Evolutionary conservation across 2,113 vertebrate genomes (phyloP).

Genomic region (Motacilla tschutschensis): DNA sequence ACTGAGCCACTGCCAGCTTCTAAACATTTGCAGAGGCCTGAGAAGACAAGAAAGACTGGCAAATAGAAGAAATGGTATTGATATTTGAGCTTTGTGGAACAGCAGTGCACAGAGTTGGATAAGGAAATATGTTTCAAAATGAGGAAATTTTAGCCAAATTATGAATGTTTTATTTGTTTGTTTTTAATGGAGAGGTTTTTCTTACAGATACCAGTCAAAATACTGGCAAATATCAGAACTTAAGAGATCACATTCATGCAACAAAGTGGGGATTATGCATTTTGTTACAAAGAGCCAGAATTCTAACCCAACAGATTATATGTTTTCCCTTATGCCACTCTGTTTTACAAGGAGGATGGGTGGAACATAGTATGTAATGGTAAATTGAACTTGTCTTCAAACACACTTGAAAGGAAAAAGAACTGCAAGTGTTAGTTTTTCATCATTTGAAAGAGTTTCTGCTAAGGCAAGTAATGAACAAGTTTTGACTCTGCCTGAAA

Average conservation of each 20-base stretch:
- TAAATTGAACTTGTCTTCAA: background rate
- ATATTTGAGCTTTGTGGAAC: background rate
- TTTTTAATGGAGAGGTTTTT: background rate
- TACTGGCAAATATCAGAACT: background rate
- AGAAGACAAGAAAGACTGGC: background rate
- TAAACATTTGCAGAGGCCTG: background rate
- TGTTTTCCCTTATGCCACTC: background rate
- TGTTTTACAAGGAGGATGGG: background rate
- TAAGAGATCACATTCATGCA: background rate
- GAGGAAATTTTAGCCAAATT: background rate
- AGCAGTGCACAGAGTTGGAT: background rate
- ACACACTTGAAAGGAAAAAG: background rate
- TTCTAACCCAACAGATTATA: background rate
- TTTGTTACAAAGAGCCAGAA: background rate
- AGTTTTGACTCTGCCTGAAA: background rate
- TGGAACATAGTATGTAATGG: background rate
- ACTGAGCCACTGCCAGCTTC: slow-evolving; percentile 6
- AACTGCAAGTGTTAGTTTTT: background rate
- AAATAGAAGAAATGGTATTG: background rate
- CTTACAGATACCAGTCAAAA: background rate
- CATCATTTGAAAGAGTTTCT: background rate
- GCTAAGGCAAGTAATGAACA: background rate
- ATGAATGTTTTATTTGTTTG: background rate
- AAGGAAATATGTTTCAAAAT: background rate
- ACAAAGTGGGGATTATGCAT: background rate